Base-by-base conservation (phyloP, 2,888 invertebrate genomes). In the Ochropleura leucogaster region DNA sequence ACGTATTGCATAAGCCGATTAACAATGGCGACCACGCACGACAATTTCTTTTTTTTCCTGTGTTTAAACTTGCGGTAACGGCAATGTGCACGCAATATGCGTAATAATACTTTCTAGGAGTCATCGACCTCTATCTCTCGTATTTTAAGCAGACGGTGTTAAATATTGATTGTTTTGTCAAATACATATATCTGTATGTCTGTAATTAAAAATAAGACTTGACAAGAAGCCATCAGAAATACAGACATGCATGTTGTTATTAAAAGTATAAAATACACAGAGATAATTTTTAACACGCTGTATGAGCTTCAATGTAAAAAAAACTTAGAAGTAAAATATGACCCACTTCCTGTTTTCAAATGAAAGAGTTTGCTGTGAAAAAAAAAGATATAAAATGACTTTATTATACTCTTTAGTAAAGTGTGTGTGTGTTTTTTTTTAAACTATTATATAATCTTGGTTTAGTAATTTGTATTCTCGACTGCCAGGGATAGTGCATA, bases 61-160 rank as follows among this genome's bases (percentile, higher is more conserved):
- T 60, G 53, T 63, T 47, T 30, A 47, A 66, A 66, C 40, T 62
- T 40, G n/a, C 59, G 53, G 64, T 46, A 64, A 63, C 65, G 30
- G 53, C 42, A 46, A 66, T 70, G 73, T 51, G 60, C 68, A 82
- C 77, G 84, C 75, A 82, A 78, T 79, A 71, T 79, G 78, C 60
- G 73, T 82, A 69, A 64, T 57, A 72, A 30, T 42, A 81, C 87
- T 86, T 86, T 86, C 86, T 83, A 78, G 62, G 57, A 75, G 76
- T 69, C 84, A 74, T 82, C 68, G 69, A 80, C 65, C 71, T 74
- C 57, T 40, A 47, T 30, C 60, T 59, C 57, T 64, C n/a, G 53
- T 66, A 49, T 59, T 79, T 80, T 77, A 62, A 63, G 46, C 68
- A 63, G n/a, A 70, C 46, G 7, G 10, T 60, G 47, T 60, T 60